phyloP scores from a whole-genome alignment of 2,888 invertebrate genomes.

The Capitulum mitella region DNA sequence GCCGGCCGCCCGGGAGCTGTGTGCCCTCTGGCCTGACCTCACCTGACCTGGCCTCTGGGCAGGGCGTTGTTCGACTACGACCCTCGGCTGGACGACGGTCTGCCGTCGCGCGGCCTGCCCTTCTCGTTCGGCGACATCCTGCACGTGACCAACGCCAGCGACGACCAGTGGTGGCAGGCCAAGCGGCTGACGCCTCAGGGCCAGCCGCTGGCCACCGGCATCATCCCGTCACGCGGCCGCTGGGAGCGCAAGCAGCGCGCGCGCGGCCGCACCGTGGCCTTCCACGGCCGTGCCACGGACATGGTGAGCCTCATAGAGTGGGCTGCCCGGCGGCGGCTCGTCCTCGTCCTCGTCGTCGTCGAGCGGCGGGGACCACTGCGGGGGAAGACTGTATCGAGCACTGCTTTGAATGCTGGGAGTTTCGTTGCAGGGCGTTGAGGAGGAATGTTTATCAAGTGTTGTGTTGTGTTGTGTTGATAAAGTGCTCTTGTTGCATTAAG shows the following conservation, averaged over 20 bases:
- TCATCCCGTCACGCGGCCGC: constrained; percentile 88
- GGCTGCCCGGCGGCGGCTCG: too few relatives aligned
- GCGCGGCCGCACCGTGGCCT: constrained; percentile 93
- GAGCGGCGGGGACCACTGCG: too few relatives aligned
- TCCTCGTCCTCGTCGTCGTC: too few relatives aligned
- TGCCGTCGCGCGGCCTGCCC: constrained; percentile 89
- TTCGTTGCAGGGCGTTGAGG: too few relatives aligned
- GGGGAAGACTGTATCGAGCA: too few relatives aligned
- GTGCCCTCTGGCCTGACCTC: too few relatives aligned
- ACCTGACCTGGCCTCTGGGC: constrained; percentile 39
- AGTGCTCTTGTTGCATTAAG: too few relatives aligned
- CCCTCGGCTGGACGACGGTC: constrained; percentile 90
- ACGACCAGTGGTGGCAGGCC: constrained; percentile 99
- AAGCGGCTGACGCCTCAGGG: constrained; percentile 56
- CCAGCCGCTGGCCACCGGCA: constrained; percentile 75
- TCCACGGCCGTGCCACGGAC: constrained; percentile 67
- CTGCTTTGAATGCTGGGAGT: too few relatives aligned
- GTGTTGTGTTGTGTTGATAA: too few relatives aligned
- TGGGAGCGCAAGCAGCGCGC: constrained; percentile 97
- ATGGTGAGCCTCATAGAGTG: constrained; percentile 65
- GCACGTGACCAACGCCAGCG: constrained; percentile 97
- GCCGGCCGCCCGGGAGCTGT: too few relatives aligned
- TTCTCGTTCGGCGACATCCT: constrained; percentile 97
- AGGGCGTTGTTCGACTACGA: constrained; percentile 98
- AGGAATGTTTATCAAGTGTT: too few relatives aligned